Evolutionary conservation across 2,797 vertebrate genomes (phyloP), one percentile per base, ranked within the genome.

Genomic region (Myoxocephalus aenaeus): DNA sequence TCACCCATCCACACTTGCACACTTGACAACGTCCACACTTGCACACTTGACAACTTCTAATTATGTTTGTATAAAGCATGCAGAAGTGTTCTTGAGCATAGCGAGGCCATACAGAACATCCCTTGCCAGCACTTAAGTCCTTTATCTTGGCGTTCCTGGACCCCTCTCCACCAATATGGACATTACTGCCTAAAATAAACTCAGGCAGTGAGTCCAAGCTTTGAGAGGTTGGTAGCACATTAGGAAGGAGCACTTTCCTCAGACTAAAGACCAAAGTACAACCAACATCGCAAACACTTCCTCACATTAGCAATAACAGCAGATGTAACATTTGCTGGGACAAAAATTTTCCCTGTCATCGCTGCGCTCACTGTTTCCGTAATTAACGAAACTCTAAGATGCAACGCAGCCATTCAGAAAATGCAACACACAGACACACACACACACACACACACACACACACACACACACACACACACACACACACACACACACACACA

Each of bases 401-500:
- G 5, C 3, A 48, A 10, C 20, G 46, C 50, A 67, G 14, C 2
- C 7, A 27, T 64, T 70, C 27, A 66, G 29, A 61, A 18, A 53
- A 65, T 40, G 34, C 20, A 50, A 58, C 27, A 69, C 58, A 79
- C 27, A 68, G 27, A 79, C 22, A 68, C 25, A 53, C 67, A 64
- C 40, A 70, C 25, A 68, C 56, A 78, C 25, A 70, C 25, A 80
- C 20, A 66, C 22, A 57, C 25, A 68, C 53, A 78, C 25, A 67
- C 25, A 80, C n/a, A 65, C 25, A 51, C 32, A 57, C 25, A 68
- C 57, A 78, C 25, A 67, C 34, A 78, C n/a, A 65, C 32, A 44
- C 34, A 53, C 25, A 68, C 57, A 78, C 25, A 67, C 27, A 80
- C n/a, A 65, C 34, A 32, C 32, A 32, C 5, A 5, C 32, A 32